phyloP scores from a whole-genome alignment of 2,797 vertebrate species.

The Pseudochaenichthys georgianus region DNA sequence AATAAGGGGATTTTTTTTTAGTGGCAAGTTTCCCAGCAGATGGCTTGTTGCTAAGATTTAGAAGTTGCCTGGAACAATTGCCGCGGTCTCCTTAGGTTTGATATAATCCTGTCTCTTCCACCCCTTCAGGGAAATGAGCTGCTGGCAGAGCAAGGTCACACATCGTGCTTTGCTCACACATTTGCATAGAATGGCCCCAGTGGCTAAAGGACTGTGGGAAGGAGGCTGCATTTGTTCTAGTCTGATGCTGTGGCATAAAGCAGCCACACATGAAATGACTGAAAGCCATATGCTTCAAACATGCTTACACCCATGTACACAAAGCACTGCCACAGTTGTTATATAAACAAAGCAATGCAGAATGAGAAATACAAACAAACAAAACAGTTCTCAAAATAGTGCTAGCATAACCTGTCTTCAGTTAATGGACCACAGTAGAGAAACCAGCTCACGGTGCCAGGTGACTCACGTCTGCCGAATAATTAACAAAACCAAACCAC shows the following conservation, averaged over 20 bases:
- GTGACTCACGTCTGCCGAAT: slow-evolving; percentile 46
- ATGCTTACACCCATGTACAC: neutral
- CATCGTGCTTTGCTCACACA: slow-evolving; percentile 65
- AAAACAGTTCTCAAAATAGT: slow-evolving; percentile 1
- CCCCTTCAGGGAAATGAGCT: slow-evolving; percentile 80
- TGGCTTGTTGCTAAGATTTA: slow-evolving; percentile 41
- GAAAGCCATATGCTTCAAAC: neutral
- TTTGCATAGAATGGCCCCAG: slow-evolving; percentile 73
- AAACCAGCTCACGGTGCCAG: slow-evolving; percentile 20
- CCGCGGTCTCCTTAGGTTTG: slow-evolving; percentile 55
- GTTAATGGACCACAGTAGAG: neutral
- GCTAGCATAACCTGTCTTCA: slow-evolving; percentile 1
- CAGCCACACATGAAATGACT: slow-evolving; percentile 37
- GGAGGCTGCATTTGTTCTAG: slow-evolving; percentile 23
- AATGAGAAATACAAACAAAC: neutral
- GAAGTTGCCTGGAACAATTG: slow-evolving; percentile 55
- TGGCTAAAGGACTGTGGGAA: slow-evolving; percentile 53
- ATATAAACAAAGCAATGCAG: slow-evolving; percentile 1
- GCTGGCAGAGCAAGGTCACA: slow-evolving; percentile 76
- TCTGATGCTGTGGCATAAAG: slow-evolving; percentile 2
- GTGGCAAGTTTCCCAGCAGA: slow-evolving; percentile 12
- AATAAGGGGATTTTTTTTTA: slow-evolving; percentile 5
- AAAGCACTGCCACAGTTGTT: neutral
- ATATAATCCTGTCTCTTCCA: slow-evolving; percentile 64
- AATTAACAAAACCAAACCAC: slow-evolving; percentile 57